Base-by-base conservation (phyloP, 2,113 vertebrate species). In the Prionailurus viverrinus region DNA sequence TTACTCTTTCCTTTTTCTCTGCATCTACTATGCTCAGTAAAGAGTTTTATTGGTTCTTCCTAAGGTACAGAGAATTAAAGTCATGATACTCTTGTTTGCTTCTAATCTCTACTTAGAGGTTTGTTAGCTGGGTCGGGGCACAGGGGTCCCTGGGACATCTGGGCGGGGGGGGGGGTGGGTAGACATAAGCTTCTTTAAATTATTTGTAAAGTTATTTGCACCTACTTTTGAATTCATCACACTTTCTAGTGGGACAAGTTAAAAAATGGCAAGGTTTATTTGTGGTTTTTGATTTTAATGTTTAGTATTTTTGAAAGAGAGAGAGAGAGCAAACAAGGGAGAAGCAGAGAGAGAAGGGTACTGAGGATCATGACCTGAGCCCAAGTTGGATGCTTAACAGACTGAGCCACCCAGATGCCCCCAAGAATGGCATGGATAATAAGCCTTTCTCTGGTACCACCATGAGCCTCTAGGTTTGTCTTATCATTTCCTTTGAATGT, bases 101-200 rank as follows among this genome's bases (percentile, higher is more conserved):
- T 95, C 25, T 93, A 18, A 31, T 89, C 61, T 68, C 25, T 82
- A 10, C 82, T 48, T 89, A 88, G 8, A 2, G 31, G 7, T 58
- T 76, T 80, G 4, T 87, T 85, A 71, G 6, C 6, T 68, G 27
- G 9, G 10, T 21, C 51, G 9, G 51, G 5, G 1, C 10, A 18
- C 5, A 19, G 7, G 1, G 2, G 21, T 31, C 39, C 0, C 5
- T 63, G 27, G 27, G 7, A 41, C 48, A 1, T 63, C 29, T 84
- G 65, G 4, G 39, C 39, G 39, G 39, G 27, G 8, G 16, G 39
- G 36, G 2, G 19, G 15, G 16, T 74, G 21, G 15, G 16, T 79
- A 48, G 23, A 48, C 31, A 0, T 4, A 84, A 51, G 48, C 5
- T 63, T 94, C 10, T 27, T 91, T n/a, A 93, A 91, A 61, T 71